Evolutionary conservation across 2,888 invertebrate species (phyloP).

Genomic region (Erynnis tages): DNA sequence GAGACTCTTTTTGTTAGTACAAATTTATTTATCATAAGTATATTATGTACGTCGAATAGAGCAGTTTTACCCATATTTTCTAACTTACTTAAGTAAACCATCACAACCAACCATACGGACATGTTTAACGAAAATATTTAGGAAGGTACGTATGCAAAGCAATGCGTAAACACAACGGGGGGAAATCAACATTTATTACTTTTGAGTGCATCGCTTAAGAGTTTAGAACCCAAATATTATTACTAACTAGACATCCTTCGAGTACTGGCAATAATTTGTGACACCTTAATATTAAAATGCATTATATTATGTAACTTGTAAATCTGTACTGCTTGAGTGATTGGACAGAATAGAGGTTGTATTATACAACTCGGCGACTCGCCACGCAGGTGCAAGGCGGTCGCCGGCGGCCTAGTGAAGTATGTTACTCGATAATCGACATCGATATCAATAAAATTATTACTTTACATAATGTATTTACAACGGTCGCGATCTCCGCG

Average conservation of each 20-base stretch:
- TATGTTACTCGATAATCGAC: constrained; percentile 53
- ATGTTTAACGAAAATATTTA: constrained; percentile 70
- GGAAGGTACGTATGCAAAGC: constrained; percentile 44
- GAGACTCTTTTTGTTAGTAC: constrained; percentile 55
- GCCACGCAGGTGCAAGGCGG: constrained; percentile 26
- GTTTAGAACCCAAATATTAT: constrained; percentile 57
- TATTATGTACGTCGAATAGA: constrained; percentile 58
- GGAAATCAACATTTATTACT: constrained; percentile 41
- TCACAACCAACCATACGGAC: constrained; percentile 81
- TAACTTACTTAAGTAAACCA: constrained; percentile 81
- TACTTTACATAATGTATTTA: constrained; percentile 79
- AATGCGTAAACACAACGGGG: constrained; percentile 47
- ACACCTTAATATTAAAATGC: constrained; percentile 67
- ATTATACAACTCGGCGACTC: constrained; percentile 53
- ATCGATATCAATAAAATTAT: constrained; percentile 72
- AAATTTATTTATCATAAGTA: constrained; percentile 49
- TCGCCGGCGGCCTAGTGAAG: constrained; percentile 32
- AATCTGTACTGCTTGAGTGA: constrained; percentile 69
- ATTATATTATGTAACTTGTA: constrained; percentile 67
- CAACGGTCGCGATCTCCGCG: constrained; percentile 68
- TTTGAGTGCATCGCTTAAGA: constrained; percentile 63
- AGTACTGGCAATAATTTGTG: constrained; percentile 76
- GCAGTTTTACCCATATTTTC: constrained; percentile 66
- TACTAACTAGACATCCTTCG: constrained; percentile 55
- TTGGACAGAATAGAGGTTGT: constrained; percentile 75